These are phyloP conservation scores for Muscidifurax raptorellus DNA, from an alignment of 1,140 invertebrate genomes.

Conservation along the genomic window DNA sequence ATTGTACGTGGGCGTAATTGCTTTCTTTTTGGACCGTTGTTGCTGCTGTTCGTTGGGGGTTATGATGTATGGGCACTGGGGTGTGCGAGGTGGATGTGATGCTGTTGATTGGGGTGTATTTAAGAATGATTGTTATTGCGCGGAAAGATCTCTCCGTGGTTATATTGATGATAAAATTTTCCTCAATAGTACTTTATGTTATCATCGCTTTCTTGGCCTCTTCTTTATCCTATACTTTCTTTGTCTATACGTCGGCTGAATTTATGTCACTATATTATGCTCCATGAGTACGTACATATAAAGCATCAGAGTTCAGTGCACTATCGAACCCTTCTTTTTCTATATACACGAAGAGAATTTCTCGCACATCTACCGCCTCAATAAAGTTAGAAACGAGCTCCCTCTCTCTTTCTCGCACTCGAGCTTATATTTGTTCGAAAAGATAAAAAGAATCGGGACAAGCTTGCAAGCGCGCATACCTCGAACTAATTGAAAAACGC, in stretches of 20 bases:
- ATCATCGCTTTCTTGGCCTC: no score
- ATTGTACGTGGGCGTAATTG: conserved; percentile 19
- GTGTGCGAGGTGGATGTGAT: background rate
- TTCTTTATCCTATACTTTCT: no score
- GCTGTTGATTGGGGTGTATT: background rate
- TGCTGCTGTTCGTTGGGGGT: background rate
- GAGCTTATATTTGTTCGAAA: background rate
- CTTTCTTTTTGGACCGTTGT: background rate
- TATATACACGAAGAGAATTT: no score
- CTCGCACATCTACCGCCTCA: no score
- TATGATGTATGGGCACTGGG: background rate
- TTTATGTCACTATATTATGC: no score
- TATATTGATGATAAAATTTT: background rate
- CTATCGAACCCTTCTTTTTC: no score
- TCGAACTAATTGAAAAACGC: background rate
- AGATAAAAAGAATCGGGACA: background rate
- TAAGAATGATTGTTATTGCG: background rate
- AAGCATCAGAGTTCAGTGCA: no score
- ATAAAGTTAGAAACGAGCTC: no score
- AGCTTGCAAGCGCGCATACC: background rate
- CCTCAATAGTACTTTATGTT: background rate
- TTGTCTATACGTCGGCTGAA: no score
- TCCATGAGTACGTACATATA: no score
- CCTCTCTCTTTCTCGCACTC: no score
- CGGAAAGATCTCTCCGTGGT: no score